Evolutionary conservation across 2,797 vertebrate species (phyloP).

Genomic region (Coilia nasus): DNA sequence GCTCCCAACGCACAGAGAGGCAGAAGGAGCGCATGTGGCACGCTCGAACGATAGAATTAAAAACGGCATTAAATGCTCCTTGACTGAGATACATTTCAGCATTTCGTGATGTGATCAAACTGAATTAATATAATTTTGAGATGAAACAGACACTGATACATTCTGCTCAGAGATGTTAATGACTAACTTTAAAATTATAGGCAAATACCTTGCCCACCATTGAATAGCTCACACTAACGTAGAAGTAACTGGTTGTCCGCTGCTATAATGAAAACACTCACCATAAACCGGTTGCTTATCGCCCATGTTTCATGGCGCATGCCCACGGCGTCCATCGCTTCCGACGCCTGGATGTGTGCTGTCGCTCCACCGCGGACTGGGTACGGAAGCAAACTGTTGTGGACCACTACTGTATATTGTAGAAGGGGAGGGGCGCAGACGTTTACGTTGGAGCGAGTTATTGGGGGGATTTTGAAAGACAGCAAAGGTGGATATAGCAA

Average conservation of each 20-base stretch:
- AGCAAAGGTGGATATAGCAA: not conserved
- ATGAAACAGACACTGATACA: not conserved
- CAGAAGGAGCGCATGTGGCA: not conserved
- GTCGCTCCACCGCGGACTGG: constrained; percentile 5
- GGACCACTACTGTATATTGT: constrained; percentile 56
- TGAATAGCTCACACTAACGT: not conserved
- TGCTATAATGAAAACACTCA: not conserved
- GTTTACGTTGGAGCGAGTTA: constrained; percentile 58
- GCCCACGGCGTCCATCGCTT: not conserved
- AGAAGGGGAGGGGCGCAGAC: constrained; percentile 69
- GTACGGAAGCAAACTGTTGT: not conserved
- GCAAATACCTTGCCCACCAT: not conserved
- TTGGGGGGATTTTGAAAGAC: constrained; percentile 52
- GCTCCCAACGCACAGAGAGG: not conserved
- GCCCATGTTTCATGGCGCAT: constrained; percentile 14
- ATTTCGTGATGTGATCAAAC: not conserved
- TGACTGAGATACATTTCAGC: not conserved
- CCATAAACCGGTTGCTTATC: not conserved
- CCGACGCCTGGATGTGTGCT: not conserved
- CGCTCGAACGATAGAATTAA: constrained; percentile 1
- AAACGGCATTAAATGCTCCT: not conserved
- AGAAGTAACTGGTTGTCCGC: not conserved
- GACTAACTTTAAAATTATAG: not conserved
- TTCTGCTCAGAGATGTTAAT: not conserved
- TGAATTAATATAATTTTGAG: not conserved